These are phyloP conservation scores for Typhlomys cinereus DNA, from an alignment of 2,113 vertebrate genomes.

Conservation along the genomic window DNA sequence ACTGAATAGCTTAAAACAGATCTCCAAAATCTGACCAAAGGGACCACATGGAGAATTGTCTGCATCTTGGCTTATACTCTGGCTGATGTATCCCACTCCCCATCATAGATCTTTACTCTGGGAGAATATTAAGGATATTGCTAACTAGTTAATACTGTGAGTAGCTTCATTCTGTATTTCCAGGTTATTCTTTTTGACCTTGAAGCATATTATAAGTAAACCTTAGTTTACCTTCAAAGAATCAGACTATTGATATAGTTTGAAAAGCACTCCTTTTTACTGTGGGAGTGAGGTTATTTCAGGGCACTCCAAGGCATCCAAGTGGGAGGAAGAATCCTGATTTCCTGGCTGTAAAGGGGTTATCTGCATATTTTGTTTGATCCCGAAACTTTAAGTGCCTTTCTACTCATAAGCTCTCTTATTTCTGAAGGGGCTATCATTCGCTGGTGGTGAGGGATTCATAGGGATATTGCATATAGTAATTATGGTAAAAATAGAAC, in stretches of 20 bases:
- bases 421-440: constrained; percentile 46
- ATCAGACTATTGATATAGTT: constrained; percentile 58
- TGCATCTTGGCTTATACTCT: constrained; percentile 80
- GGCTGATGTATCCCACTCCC: constrained; percentile 79
- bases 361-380: constrained; percentile 41
- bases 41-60: constrained; percentile 82
- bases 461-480: constrained; percentile 38
- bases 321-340: neutral
- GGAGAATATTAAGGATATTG: constrained; percentile 82
- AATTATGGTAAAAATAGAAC: constrained; percentile 71
- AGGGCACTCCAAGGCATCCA: neutral
- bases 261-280: constrained; percentile 2
- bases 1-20: constrained; percentile 81
- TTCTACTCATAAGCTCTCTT: constrained; percentile 11
- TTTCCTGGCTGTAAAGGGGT: neutral
- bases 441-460: constrained; percentile 60
- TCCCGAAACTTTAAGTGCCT: constrained; percentile 47
- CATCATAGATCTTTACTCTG: constrained; percentile 77
- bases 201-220: constrained; percentile 58
- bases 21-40: constrained; percentile 80
- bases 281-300: neutral
- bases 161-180: constrained; percentile 80
- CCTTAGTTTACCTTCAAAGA: constrained; percentile 53
- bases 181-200: constrained; percentile 60
- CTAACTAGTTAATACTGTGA: constrained; percentile 83